Base-by-base conservation (phyloP, 2,113 vertebrate species). In the Percina caprodes region DNA sequence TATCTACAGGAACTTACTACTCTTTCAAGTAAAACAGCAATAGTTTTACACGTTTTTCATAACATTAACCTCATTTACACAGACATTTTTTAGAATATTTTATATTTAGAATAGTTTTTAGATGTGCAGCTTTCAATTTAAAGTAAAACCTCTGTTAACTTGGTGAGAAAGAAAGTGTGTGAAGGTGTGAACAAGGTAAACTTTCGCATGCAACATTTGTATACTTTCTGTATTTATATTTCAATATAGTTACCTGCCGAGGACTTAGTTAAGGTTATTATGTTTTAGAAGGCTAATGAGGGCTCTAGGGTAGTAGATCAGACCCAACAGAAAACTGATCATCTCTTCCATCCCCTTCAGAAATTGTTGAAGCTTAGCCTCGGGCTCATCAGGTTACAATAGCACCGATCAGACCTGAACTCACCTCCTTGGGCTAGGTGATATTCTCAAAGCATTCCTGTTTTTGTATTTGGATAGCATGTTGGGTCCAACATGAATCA, bases 351-450 rank as follows among this genome's bases (percentile, higher is more conserved):
- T 90, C 89, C 86, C 83, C 69, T 83, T 42, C 86, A 87, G 80
- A 86, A 85, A 88, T 84, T 83, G 83, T 14, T 82, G 82, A 87
- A 82, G 87, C 88, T 74, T 77, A 86, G 85, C 81, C 83, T 89
- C 30, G 55, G 81, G 85, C 83, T 91, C 89, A 91, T 94, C 91
- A 74, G 88, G 89, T 94, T 94, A 93, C 93, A 93, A 80, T 86
- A 82, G 82, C 69, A 82, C 49, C 14, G 39, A 87, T 92, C 88
- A 79, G 74, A 91, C 82, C 78, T 82, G 77, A 84, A 82, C 66
- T 65, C 62, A 21, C 88, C 75, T 90, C 85, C 70, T 74, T 67
- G 72, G 90, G 87, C 83, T 86, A 90, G 58, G 66, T 74, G 80
- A 80, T 66, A 79, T 74, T 89, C 82, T 80, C 78, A 85, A 84